Evolutionary conservation across 2,888 invertebrate genomes (phyloP).

Genomic region (Conchocele bisecta): DNA sequence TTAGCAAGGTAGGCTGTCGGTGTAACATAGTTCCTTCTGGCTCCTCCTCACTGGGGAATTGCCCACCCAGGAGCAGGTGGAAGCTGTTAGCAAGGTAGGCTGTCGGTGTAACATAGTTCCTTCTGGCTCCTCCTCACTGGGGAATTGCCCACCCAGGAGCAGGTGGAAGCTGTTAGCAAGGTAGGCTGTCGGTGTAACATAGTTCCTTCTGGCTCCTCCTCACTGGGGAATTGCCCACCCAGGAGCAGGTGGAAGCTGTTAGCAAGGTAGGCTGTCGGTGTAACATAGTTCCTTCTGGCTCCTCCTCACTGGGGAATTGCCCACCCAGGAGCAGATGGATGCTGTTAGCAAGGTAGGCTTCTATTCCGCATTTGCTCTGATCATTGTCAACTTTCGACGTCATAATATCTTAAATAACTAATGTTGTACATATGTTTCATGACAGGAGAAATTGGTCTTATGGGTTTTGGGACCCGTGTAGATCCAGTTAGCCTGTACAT

Average conservation of each 20-base stretch:
- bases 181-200: conserved; percentile 62
- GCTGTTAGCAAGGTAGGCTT: conserved; percentile 77
- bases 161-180: conserved; percentile 85
- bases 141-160: conserved; percentile 91
- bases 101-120: neutral
- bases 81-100: conserved; percentile 76
- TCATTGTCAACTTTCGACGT: too few relatives aligned
- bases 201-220: conserved; percentile 96
- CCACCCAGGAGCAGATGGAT: conserved; percentile 89
- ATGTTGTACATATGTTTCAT: too few relatives aligned
- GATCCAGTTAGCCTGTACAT: too few relatives aligned
- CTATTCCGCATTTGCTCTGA: too few relatives aligned
- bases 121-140: conserved; percentile 96
- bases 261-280: conserved; percentile 70
- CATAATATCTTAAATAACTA: too few relatives aligned
- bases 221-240: conserved; percentile 93
- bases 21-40: too few relatives aligned
- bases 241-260: conserved; percentile 87
- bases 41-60: conserved; percentile 94
- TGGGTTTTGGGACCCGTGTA: too few relatives aligned
- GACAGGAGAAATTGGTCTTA: too few relatives aligned
- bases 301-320: conserved; percentile 93
- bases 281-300: too few relatives aligned
- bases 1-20: conserved; percentile 72
- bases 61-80: conserved; percentile 91